phyloP scores from a whole-genome alignment of 1,140 invertebrate genomes.

The Bombus waltoni region DNA sequence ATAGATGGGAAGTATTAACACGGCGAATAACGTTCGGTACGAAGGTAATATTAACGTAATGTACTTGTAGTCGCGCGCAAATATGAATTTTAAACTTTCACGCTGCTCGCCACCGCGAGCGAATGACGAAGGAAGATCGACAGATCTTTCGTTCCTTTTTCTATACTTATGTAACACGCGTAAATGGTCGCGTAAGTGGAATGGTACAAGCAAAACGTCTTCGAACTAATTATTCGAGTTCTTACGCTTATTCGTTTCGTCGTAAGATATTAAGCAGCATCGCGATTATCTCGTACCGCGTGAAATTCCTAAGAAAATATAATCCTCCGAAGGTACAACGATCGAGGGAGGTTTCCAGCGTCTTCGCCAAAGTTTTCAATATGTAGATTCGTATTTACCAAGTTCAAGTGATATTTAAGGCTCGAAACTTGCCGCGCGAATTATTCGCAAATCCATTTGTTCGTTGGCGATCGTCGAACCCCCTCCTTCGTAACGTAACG shows the following conservation, averaged over 20 bases:
- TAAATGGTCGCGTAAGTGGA: too few relatives aligned
- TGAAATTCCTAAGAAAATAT: not conserved
- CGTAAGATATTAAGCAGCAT: not conserved
- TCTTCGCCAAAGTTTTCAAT: not conserved
- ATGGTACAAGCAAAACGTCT: too few relatives aligned
- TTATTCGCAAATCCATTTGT: slow-evolving; percentile 22
- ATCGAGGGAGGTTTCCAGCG: not conserved
- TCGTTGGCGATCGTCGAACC: not conserved
- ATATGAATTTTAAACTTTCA: too few relatives aligned
- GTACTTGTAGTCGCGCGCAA: too few relatives aligned
- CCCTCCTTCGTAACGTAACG: not conserved
- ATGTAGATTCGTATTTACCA: slow-evolving; percentile 23
- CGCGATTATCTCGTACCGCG: not conserved
- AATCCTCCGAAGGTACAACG: not conserved
- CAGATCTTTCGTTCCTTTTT: not conserved
- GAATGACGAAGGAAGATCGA: too few relatives aligned
- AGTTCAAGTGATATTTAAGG: slow-evolving; percentile 34
- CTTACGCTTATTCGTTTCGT: not conserved
- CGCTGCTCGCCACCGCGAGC: too few relatives aligned
- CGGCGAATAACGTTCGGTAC: too few relatives aligned
- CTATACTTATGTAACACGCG: not conserved
- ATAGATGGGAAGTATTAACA: too few relatives aligned
- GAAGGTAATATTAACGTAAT: too few relatives aligned
- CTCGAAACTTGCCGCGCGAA: slow-evolving; percentile 3
- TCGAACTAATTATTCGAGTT: slow-evolving; percentile 3